phyloP scores from a whole-genome alignment of 1,140 invertebrate genomes.

The Drosophila mauritiana region DNA sequence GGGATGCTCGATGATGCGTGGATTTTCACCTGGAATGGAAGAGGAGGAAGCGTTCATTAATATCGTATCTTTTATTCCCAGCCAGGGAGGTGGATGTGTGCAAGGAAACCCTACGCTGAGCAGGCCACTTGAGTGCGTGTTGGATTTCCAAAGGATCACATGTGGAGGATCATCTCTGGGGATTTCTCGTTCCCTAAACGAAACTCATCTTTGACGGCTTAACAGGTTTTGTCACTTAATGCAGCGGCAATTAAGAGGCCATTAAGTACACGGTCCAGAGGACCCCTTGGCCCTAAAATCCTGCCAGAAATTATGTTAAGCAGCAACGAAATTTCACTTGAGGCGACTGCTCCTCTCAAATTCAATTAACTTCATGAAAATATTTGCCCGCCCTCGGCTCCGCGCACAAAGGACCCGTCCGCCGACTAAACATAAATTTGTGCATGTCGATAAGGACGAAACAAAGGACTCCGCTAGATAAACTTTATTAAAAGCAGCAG shows the following conservation, averaged over 20 bases:
- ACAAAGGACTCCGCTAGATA: conserved; percentile 82
- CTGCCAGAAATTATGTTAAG: conserved; percentile 66
- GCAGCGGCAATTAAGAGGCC: conserved; percentile 66
- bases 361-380: conserved; percentile 84
- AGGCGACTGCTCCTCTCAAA: conserved; percentile 64
- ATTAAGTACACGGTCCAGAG: conserved; percentile 43
- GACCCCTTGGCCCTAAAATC: conserved; percentile 41
- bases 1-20: conserved; percentile 91
- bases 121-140: conserved; percentile 38
- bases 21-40: conserved; percentile 86
- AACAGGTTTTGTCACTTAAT: conserved; percentile 77
- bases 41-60: conserved; percentile 14
- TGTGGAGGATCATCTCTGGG: conserved; percentile 26
- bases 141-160: conserved; percentile 41
- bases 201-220: conserved; percentile 30
- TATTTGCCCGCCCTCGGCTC: conserved; percentile 76
- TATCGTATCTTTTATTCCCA: background rate
- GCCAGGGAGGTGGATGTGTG: background rate
- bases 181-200: conserved; percentile 14
- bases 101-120: conserved; percentile 25
- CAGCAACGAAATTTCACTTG: conserved; percentile 63
- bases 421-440: conserved; percentile 74
- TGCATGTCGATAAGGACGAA: conserved; percentile 76
- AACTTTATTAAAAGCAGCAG: conserved; percentile 80
- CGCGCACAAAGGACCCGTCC: conserved; percentile 29